Evolutionary conservation across 2,888 invertebrate genomes (phyloP), one percentile per base, ranked within the genome.

Genomic region (Erpobdella octoculata): DNA sequence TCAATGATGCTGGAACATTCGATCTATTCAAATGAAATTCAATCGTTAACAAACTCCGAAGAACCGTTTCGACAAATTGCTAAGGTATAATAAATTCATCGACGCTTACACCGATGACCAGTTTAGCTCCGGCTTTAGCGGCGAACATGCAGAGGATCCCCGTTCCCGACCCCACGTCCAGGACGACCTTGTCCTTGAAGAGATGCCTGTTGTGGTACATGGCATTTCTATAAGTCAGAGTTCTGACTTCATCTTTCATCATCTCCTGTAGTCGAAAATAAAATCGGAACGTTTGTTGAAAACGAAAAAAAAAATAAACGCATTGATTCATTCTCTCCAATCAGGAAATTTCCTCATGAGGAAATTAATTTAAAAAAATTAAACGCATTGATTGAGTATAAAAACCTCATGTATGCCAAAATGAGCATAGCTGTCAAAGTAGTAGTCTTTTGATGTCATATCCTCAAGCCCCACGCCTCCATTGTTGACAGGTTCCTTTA

Each of bases 61-160:
- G 12, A 41, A 12, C 25, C 8, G 12, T 67, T 12, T 41, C 12
- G 18, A 9, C 37, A 67, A 41, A 41, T 12, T 67, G 12, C 8
- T 41, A 18, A 8, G 9, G 31, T 8, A 48, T 38, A 25, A 8
- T 9, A 59, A 59, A 59, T 59, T 9, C 12, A 18, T 59, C n/a
- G n/a, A n/a, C n/a, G 61, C 70, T 70, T 70, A 73, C 86, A 66
- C 96, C 98, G 79, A 94, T 90, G 0, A 98, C 98, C 83, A 89
- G 89, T 4, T 91, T 87, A 0, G 98, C 98, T 12, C 98, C 98
- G 3, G 98, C 95, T 85, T 94, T 96, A 0, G 98, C 98, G 36
- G 97, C 97, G 85, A 99, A 99, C 97, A 99, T 98, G 38, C 95
- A 95, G 68, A 99, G 86, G 80, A 99, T 99, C 58, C 97, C 98